phyloP scores from a whole-genome alignment of 2,888 invertebrate genomes.

The Caenorhabditis parvicauda region DNA sequence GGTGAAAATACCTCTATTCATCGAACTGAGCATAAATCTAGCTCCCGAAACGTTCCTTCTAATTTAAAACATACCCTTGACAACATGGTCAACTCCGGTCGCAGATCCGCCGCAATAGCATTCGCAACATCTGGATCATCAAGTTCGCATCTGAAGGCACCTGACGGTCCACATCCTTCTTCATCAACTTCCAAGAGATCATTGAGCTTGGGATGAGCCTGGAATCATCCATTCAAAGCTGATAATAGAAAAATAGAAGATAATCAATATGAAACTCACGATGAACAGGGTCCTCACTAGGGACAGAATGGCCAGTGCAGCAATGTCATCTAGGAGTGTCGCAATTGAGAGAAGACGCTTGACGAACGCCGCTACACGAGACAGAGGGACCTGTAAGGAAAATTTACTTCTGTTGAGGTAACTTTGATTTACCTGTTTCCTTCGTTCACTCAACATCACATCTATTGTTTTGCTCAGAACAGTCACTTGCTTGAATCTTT shows the following conservation, averaged over 20 bases:
- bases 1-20: too few relatives aligned
- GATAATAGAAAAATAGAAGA: not conserved
- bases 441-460: constrained; percentile 49
- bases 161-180: constrained; percentile 39
- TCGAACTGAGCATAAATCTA: too few relatives aligned
- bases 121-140: constrained; percentile 58
- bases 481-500: constrained; percentile 32
- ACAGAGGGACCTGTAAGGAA: constrained; percentile 35
- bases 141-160: constrained; percentile 48
- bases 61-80: constrained; percentile 27
- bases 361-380: constrained; percentile 55
- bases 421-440: constrained; percentile 33
- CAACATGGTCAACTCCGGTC: constrained; percentile 45
- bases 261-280: constrained; percentile 13
- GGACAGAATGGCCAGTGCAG: constrained; percentile 43
- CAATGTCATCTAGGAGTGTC: constrained; percentile 42
- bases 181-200: constrained; percentile 51
- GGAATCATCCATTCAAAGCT: constrained; percentile 4
- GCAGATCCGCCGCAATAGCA: constrained; percentile 41
- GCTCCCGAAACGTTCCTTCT: too few relatives aligned
- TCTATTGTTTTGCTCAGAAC: constrained; percentile 47
- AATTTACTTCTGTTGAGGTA: not conserved
- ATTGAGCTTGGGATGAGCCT: constrained; percentile 52
- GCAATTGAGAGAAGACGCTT: constrained; percentile 51
- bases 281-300: constrained; percentile 41